phyloP scores from a whole-genome alignment of 2,888 invertebrate species.

The Noctua comes region DNA sequence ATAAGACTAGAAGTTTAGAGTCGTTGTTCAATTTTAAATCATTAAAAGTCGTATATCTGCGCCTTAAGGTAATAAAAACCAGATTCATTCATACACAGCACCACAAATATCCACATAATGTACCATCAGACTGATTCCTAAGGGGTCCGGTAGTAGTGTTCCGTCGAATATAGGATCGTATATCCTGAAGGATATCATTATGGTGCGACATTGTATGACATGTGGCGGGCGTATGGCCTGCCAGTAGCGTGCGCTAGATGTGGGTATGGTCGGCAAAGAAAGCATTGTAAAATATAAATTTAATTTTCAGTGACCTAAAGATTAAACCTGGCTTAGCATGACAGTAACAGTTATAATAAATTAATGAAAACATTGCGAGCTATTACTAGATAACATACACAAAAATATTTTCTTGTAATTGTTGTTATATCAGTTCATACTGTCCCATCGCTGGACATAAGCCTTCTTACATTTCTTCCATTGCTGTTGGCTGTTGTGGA shows the following conservation, averaged over 20 bases:
- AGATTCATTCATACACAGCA: constrained; percentile 2
- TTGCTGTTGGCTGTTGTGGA: neutral
- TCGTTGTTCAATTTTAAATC: too few species aligned
- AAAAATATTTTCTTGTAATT: too few species aligned
- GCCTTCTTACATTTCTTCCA: neutral
- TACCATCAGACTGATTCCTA: constrained; percentile 4
- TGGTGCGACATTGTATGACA: constrained; percentile 26
- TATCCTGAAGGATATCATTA: constrained; percentile 28
- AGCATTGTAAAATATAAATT: neutral
- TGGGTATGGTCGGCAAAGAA: constrained; percentile 17
- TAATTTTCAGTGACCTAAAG: neutral
- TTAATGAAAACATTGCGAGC: neutral
- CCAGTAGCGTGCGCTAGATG: constrained; percentile 15
- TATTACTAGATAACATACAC: neutral
- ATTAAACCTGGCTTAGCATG: neutral
- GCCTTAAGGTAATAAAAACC: neutral
- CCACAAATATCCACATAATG: constrained; percentile 2
- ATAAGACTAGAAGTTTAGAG: too few species aligned
- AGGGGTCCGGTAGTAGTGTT: neutral
- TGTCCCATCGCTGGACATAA: neutral
- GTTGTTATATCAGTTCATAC: too few species aligned
- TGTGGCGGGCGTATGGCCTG: constrained; percentile 17
- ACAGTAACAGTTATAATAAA: neutral
- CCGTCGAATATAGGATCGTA: constrained; percentile 3
- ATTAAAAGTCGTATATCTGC: too few species aligned